Percentiles rank a stretch among this genome's conserved stretches.
phyloP scores from a whole-genome alignment of 2,797 vertebrate species.

The Merluccius polli region DNA sequence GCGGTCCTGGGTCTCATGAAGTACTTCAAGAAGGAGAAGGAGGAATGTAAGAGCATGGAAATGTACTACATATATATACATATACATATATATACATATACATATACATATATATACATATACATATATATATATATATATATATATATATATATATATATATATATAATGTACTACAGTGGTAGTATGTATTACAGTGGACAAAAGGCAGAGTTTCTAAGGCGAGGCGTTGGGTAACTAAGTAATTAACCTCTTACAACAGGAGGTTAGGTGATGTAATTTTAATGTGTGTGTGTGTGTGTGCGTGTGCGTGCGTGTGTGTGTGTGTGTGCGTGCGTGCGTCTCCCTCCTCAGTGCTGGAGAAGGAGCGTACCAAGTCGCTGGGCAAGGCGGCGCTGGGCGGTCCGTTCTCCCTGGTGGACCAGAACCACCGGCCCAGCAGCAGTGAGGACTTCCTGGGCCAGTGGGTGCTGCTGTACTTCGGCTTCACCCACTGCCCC shows the following conservation, averaged over 20 bases:
- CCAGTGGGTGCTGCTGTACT: constrained; percentile 92
- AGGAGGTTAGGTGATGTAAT: no score
- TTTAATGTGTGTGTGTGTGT: no score
- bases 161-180: not conserved
- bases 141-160: no score
- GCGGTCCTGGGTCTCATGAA: constrained; percentile 83
- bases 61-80: no score
- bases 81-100: no score
- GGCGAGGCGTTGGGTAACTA: no score
- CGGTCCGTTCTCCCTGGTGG: constrained; percentile 86
- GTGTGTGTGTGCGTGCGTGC: not conserved
- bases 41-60: constrained; percentile 75
- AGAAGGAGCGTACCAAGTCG: constrained; percentile 79
- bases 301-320: not conserved
- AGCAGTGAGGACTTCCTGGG: constrained; percentile 85
- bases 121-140: no score
- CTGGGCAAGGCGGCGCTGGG: constrained; percentile 87
- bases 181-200: not conserved
- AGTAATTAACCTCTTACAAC: no score
- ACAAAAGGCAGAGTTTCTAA: not conserved
- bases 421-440: constrained; percentile 78
- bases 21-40: constrained; percentile 83
- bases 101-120: no score
- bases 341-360: constrained; percentile 70
- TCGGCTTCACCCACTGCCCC: constrained; percentile 96